Conservation (phyloP, 2,888 invertebrate species). For the Sinotaia quadrata region DNA sequence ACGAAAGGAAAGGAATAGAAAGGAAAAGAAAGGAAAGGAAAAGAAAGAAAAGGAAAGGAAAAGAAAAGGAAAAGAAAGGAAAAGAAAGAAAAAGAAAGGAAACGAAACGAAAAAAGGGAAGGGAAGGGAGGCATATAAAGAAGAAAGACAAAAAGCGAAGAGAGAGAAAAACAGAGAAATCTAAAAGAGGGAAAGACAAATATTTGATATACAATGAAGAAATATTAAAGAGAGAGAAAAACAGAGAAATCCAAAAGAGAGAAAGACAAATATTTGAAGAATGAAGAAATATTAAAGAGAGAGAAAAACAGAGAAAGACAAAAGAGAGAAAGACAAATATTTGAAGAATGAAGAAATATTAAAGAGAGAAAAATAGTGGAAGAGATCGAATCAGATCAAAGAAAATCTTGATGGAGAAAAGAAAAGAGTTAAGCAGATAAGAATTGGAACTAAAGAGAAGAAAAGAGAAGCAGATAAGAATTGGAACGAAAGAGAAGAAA, state of each 20-base stretch:
- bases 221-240: neutral
- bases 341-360: neutral
- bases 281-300: neutral
- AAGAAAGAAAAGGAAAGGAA: neutral
- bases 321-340: constrained; percentile 2
- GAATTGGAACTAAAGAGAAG: too few relatives aligned
- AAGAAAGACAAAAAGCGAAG: too few relatives aligned
- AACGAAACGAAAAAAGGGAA: neutral
- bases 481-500: neutral
- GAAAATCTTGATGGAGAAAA: neutral
- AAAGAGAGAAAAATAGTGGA: neutral
- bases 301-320: neutral
- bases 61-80: neutral
- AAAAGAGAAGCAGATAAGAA: too few relatives aligned
- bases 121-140: too few relatives aligned
- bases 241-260: neutral
- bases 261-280: neutral
- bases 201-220: neutral
- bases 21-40: neutral
- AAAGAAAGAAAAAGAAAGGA: neutral
- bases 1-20: neutral
- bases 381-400: neutral
- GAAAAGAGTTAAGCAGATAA: constrained; percentile 10
- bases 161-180: neutral
- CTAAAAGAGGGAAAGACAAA: neutral